Base-by-base conservation (phyloP, 2,113 vertebrate species). In the Brachypodius melanocephalos region DNA sequence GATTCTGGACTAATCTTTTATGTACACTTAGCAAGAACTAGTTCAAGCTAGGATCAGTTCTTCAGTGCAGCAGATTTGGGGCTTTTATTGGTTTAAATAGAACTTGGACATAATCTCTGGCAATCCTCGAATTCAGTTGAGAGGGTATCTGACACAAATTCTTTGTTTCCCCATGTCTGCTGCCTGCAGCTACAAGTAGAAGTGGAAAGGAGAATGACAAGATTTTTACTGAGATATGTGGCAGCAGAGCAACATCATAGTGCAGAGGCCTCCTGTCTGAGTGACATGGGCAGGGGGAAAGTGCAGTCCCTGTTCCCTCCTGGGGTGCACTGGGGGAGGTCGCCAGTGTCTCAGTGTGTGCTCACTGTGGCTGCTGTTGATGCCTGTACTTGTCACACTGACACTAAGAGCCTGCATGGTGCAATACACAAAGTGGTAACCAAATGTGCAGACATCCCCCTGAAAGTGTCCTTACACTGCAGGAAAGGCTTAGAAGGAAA, bases 371-470 rank as follows among this genome's bases (percentile, higher is more conserved):
- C 38, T 58, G 9, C 51, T 20, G 36, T 4, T 54, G n/a, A 8
- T 66, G 42, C 12, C n/a, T 52, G 31, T 45, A 21, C 31, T 83
- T 80, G 40, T 10, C 51, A 54, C 75, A 32, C 4, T 34, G 2
- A 42, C 16, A 32, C 17, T 28, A 40, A 32, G 4, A 28, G 3
- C 66, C 57, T 31, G 9, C 22, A 3, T 0, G 2, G 8, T 51
- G n/a, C 46, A 66, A 71, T 46, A 51, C 20, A 46, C 22, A 45
- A 58, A 49, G 14, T 32, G 51, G 19, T 58, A 62, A 22, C 22
- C 26, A 49, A 52, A 68, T 13, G 9, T 66, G 21, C n/a, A 34
- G 42, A 2, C 32, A 43, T 3, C 2, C 13, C 21, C 0, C 2
- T 2, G 1, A 19, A 83, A 38, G 5, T 28, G 36, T 62, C 42